Conservation (phyloP, 1,140 invertebrate species). For the Drosophila pectinifera region DNA sequence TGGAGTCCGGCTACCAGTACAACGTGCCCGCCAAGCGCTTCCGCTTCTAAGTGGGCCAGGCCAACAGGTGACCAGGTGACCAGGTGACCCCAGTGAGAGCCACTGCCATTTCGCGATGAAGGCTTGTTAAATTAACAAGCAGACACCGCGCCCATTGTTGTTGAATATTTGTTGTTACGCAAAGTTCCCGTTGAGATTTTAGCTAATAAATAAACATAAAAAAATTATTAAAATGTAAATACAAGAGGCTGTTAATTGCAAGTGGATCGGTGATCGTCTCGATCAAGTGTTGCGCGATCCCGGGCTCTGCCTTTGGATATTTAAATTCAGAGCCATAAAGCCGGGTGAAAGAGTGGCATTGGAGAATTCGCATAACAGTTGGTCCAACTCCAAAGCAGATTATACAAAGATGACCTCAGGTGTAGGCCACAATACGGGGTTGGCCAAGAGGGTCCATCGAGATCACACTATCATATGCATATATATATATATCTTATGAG, state of each 20-base stretch:
- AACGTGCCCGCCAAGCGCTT: slow-evolving; percentile 77
- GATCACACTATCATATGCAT: neutral
- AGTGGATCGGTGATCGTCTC: neutral
- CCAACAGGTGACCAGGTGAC: slow-evolving; percentile 8
- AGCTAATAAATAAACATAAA: slow-evolving; percentile 70
- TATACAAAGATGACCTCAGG: slow-evolving; percentile 37
- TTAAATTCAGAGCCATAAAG: slow-evolving; percentile 31
- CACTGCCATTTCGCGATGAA: slow-evolving; percentile 23
- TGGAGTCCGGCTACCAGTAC: slow-evolving; percentile 69
- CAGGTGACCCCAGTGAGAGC: slow-evolving; percentile 9
- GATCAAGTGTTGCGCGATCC: slow-evolving; percentile 14
- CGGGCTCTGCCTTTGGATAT: slow-evolving; percentile 10
- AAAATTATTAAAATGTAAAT: slow-evolving; percentile 58
- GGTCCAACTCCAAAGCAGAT: neutral
- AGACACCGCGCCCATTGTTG: slow-evolving; percentile 51
- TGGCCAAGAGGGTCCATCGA: slow-evolving; percentile 13
- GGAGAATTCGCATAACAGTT: slow-evolving; percentile 24
- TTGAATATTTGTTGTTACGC: slow-evolving; percentile 79
- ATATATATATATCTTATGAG: neutral
- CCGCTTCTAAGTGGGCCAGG: slow-evolving; percentile 67
- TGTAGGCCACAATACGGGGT: slow-evolving; percentile 33
- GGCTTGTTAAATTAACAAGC: slow-evolving; percentile 76
- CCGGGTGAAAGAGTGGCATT: slow-evolving; percentile 17
- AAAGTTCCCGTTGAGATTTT: slow-evolving; percentile 81
- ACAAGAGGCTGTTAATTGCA: slow-evolving; percentile 35